Base-by-base conservation (phyloP, 2,888 invertebrate species). In the Sylvicola cinctus region DNA sequence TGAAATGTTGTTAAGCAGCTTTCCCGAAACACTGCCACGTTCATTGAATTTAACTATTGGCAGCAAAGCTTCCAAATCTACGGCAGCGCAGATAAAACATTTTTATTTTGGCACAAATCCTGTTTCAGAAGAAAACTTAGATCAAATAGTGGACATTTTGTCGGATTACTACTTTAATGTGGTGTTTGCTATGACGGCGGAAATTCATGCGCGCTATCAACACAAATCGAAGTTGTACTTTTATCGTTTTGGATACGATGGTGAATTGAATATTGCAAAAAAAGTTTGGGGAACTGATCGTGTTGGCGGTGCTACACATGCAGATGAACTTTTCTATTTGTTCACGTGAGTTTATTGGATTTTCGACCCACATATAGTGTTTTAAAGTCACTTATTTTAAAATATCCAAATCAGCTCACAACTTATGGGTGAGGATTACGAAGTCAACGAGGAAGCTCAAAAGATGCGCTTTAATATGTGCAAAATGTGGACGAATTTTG, bases 401-500 rank as follows among this genome's bases (percentile, higher is more conserved):
- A 7, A 28, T 28, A 28, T n/a, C 6, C 10, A 13, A 11, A 13
- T 4, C n/a, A n/a, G 6, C 6, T n/a, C n/a, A 28, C 25, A 25
- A 25, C 8, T 25, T 13, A 28, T 13, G n/a, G 28, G n/a, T 7
- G n/a, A n/a, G 4, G 28, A 28, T 6, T n/a, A 28, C 14, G 14
- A 28, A 6, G 6, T 11, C n/a, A n/a, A 13, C 10, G 20, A 20
- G 8, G 20, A 20, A 8, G 20, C 20, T 8, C 4, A 28, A 13
- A 28, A 8, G 15, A 54, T 66, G 7, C 52, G 61, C 4, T 49
- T 60, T 16, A 54, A 57, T 16, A 51, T 71, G 45, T 55, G 62
- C n/a, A 48, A 55, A 14, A 51, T 71, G 52, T 71, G 74, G 71
- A 63, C 69, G 0, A 70, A 73, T 44, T 74, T 74, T 48, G 73